Percentiles rank a stretch among this genome's conserved stretches.
phyloP scores from a whole-genome alignment of 2,113 vertebrate species.

The Mustelus asterias region DNA sequence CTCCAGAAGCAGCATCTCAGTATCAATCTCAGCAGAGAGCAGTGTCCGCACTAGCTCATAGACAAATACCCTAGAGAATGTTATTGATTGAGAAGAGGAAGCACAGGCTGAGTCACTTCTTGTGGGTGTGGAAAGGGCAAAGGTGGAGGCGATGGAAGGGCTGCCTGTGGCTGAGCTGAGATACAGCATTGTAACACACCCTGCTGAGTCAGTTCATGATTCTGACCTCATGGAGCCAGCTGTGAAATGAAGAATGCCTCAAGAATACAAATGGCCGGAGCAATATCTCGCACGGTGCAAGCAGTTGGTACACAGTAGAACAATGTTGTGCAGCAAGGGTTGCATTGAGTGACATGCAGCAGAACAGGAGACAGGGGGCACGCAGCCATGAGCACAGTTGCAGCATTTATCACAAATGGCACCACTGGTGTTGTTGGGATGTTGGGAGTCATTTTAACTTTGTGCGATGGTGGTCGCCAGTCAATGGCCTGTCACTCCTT shows the following conservation, averaged over 20 bases:
- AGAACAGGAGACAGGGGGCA: not conserved
- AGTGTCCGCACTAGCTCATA: not conserved
- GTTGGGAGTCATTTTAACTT: not conserved
- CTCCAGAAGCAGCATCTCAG: not conserved
- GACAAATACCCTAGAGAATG: not conserved
- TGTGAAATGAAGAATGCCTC: constrained; percentile 2
- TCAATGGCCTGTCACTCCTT: not conserved
- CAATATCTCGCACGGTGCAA: not conserved
- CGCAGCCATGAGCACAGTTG: not conserved
- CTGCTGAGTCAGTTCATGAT: constrained; percentile 11
- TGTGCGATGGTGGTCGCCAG: not conserved
- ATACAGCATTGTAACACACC: not conserved
- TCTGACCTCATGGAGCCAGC: constrained; percentile 3
- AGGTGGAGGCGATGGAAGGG: not conserved
- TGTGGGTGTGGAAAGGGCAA: constrained; percentile 7
- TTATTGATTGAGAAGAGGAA: constrained; percentile 3
- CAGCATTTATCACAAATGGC: not conserved
- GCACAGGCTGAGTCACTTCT: constrained; percentile 5
- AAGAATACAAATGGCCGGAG: not conserved
- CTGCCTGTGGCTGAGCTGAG: constrained; percentile 3
- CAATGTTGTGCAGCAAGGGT: not conserved
- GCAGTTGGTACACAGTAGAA: not conserved
- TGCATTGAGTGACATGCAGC: not conserved
- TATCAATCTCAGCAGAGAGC: not conserved
- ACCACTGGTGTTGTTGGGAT: not conserved